These are phyloP conservation scores for Gallinago undulata DNA, from an alignment of 2,113 vertebrate genomes.

Conservation along the genomic window DNA sequence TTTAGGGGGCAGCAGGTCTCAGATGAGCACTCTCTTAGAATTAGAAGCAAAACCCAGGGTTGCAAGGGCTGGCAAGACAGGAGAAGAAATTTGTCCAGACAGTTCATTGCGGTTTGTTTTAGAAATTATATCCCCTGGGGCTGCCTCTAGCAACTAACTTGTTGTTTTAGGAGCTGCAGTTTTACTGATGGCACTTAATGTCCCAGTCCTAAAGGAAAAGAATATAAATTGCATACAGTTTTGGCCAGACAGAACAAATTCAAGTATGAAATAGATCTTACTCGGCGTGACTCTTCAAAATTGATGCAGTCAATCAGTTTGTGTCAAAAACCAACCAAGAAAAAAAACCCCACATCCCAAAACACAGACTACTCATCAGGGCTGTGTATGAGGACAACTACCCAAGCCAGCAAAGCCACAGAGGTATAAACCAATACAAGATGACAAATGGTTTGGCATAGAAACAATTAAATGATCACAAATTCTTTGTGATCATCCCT, in stretches of 20 bases:
- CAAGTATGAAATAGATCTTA: neutral
- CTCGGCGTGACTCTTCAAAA: neutral
- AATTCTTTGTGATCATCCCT: neutral
- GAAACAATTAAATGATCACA: neutral
- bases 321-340: neutral
- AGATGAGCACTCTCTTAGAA: neutral
- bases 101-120: neutral
- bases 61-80: neutral
- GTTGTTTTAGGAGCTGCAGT: neutral
- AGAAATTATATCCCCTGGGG: neutral
- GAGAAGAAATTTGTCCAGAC: neutral
- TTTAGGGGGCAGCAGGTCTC: neutral
- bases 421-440: neutral
- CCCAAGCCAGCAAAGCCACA: neutral
- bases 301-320: neutral
- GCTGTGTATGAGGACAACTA: neutral
- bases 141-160: neutral
- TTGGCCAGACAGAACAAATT: neutral
- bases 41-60: neutral
- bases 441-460: neutral
- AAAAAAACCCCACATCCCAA: neutral
- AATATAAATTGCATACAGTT: neutral
- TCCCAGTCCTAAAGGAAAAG: neutral
- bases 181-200: neutral
- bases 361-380: neutral